phyloP scores from a whole-genome alignment of 30 jellyfish, hydroid and myxozoan species.

The Sanderia malayensis region DNA sequence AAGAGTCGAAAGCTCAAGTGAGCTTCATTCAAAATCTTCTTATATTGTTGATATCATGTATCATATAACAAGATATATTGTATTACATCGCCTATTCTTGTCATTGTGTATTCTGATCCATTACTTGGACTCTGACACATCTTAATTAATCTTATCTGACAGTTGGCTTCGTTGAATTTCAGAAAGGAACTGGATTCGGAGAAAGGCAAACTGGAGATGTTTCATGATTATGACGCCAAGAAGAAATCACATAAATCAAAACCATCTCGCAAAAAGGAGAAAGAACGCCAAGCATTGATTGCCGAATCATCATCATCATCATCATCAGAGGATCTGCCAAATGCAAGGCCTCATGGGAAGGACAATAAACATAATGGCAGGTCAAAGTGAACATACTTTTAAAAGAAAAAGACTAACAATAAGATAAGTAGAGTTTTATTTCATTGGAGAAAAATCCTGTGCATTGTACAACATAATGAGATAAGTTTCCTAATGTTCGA shows the following conservation, averaged over 20 bases:
- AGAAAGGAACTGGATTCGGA: conserved; percentile 51
- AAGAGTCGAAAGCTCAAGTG: conserved; percentile 41
- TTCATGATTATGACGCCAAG: conserved; percentile 22
- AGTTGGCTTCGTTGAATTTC: no score
- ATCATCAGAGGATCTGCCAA: conserved; percentile 15
- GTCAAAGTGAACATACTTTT: neutral
- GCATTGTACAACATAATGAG: no score
- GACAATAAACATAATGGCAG: neutral
- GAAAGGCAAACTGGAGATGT: conserved; percentile 48
- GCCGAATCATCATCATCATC: conserved; percentile 35
- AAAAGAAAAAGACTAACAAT: neutral
- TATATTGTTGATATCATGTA: no score
- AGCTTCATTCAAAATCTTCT: no score
- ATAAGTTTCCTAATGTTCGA: no score
- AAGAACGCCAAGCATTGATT: conserved; percentile 19
- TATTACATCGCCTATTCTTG: no score
- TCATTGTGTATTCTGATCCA: no score
- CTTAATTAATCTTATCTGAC: no score
- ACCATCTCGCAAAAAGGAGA: neutral
- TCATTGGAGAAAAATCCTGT: no score
- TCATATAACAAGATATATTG: no score
- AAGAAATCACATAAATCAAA: conserved; percentile 5
- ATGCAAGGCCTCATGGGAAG: conserved; percentile 4
- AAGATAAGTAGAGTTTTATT: neutral
- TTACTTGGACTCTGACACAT: no score